Evolutionary conservation across 2,888 invertebrate species (phyloP).

Genomic region (Eurytoma adleriae): DNA sequence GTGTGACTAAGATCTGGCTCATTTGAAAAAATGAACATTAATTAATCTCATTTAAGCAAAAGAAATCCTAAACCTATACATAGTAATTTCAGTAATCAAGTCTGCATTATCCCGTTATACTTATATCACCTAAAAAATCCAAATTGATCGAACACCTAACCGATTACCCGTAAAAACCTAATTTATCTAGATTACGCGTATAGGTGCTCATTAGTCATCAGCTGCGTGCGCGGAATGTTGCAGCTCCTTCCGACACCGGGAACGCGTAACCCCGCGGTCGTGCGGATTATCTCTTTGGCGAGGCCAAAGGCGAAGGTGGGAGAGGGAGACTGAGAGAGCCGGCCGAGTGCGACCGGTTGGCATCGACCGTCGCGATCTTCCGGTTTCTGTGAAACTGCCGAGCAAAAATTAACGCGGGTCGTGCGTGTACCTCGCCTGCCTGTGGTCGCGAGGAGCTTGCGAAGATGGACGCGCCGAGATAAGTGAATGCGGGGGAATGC

Average conservation of each 20-base stretch:
- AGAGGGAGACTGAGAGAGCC: not conserved
- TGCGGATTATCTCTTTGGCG: constrained; percentile 22
- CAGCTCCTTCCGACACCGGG: not conserved
- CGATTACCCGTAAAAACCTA: not conserved
- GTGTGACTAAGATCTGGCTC: no score
- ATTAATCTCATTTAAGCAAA: no score
- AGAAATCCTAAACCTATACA: no score
- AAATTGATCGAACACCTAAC: not conserved
- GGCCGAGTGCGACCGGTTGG: constrained; percentile 39
- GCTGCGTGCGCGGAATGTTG: not conserved
- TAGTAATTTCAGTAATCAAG: no score
- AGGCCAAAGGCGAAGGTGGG: not conserved
- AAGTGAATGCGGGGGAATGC: not conserved
- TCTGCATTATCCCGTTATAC: not conserved
- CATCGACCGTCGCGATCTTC: constrained; percentile 36
- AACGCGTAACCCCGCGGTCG: not conserved
- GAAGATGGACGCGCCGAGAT: constrained; percentile 9
- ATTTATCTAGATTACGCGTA: constrained; percentile 20
- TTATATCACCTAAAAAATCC: not conserved
- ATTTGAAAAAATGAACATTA: no score
- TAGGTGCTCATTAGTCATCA: not conserved
- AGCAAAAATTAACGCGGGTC: constrained; percentile 25
- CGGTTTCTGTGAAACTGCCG: constrained; percentile 42
- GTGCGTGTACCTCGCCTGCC: not conserved
- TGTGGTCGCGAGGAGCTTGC: not conserved